phyloP scores from a whole-genome alignment of 2,888 invertebrate genomes.

The Oscheius sp. region DNA sequence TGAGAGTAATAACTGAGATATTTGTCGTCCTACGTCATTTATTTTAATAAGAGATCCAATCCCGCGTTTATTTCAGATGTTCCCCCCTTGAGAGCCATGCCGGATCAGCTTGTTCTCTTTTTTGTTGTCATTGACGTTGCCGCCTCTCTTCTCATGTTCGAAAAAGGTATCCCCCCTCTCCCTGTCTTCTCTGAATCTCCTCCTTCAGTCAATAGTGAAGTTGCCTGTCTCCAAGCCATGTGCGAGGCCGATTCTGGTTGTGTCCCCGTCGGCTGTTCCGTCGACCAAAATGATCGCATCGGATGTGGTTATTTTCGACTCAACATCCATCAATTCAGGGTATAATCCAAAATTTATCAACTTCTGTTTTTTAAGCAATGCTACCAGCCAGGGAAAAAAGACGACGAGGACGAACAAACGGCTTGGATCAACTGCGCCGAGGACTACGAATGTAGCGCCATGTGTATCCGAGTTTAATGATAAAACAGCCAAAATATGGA shows the following conservation, averaged over 20 bases:
- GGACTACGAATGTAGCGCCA: slow-evolving; percentile 69
- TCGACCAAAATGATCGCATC: slow-evolving; percentile 64
- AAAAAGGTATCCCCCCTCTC: slow-evolving; percentile 26
- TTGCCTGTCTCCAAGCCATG: slow-evolving; percentile 70
- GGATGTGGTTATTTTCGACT: slow-evolving; percentile 72
- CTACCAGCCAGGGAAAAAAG: slow-evolving; percentile 69
- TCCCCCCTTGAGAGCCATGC: slow-evolving; percentile 34
- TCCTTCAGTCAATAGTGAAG: slow-evolving; percentile 65
- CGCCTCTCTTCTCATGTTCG: slow-evolving; percentile 42
- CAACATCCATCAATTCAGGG: slow-evolving; percentile 71
- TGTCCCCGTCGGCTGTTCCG: slow-evolving; percentile 67
- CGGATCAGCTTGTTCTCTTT: slow-evolving; percentile 22
- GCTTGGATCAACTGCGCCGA: slow-evolving; percentile 72
- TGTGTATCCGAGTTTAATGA: slow-evolving; percentile 69
- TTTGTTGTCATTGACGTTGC: slow-evolving; percentile 20
- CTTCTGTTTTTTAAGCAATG: slow-evolving; percentile 61
- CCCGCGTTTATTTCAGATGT: slow-evolving; percentile 23
- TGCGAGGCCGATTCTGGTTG: slow-evolving; percentile 70
- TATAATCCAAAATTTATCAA: slow-evolving; percentile 27
- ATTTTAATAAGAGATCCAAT: neutral
- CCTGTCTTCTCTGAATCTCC: neutral
- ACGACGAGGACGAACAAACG: slow-evolving; percentile 67
- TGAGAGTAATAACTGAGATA: neutral
- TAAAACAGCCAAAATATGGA: neutral
- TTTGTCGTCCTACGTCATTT: slow-evolving; percentile 1